A percentile compares a stretch with the other conserved stretches of the same genome.
Evolutionary conservation across 2,888 invertebrate genomes (phyloP).

Genomic region (Hydraecia micacea): DNA sequence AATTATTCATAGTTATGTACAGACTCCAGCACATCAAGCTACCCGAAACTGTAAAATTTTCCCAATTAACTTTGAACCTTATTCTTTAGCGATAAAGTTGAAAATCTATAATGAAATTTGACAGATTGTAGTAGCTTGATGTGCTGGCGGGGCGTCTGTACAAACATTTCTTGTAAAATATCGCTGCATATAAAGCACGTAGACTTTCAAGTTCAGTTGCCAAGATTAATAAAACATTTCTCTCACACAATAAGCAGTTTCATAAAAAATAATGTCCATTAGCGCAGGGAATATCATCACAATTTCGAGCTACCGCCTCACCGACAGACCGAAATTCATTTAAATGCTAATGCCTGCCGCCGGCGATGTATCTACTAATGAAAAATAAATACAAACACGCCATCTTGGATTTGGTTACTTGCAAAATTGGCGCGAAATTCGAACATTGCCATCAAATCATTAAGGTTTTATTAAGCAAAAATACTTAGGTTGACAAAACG

Average conservation of each 20-base stretch:
- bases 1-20: too few relatives aligned
- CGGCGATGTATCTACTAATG: slow-evolving; percentile 45
- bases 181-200: background rate
- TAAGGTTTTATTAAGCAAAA: too few relatives aligned
- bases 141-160: too few relatives aligned
- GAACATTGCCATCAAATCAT: background rate
- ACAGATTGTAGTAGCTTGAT: too few relatives aligned
- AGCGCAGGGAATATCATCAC: slow-evolving; percentile 26
- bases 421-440: slow-evolving; percentile 21
- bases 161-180: background rate
- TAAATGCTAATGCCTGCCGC: slow-evolving; percentile 63
- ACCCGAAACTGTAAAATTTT: too few relatives aligned
- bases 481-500: background rate
- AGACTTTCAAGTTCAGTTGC: slow-evolving; percentile 28
- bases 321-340: slow-evolving; percentile 59
- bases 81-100: too few relatives aligned
- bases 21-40: too few relatives aligned
- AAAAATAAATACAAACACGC: slow-evolving; percentile 43
- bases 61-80: too few relatives aligned
- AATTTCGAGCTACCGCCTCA: slow-evolving; percentile 42
- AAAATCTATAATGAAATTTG: too few relatives aligned
- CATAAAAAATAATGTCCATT: slow-evolving; percentile 34
- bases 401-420: slow-evolving; percentile 26
- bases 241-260: slow-evolving; percentile 20
- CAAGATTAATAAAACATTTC: slow-evolving; percentile 35